Base-by-base conservation (phyloP, 2,797 vertebrate genomes). In the Oreochromis mossambicus region DNA sequence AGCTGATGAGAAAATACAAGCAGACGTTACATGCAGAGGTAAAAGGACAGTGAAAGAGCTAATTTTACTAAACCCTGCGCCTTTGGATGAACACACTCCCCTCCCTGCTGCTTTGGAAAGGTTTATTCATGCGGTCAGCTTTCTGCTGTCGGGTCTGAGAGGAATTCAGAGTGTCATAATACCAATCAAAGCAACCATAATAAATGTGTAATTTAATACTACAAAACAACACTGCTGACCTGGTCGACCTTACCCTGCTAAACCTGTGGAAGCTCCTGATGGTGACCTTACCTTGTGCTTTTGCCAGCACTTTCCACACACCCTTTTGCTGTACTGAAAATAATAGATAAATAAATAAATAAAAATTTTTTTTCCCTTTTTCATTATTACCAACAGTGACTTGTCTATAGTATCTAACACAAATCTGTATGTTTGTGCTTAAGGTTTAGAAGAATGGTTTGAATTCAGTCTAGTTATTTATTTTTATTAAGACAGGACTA, bases 1-100 rank as follows among this genome's bases (percentile, higher is more conserved):
- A 99, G 96, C 98, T 99, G 96, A 85, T 88, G 92, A 90, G 90
- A 75, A 41, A 68, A 92, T 54, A 90, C 52, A 81, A 14, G 58
- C 24, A 80, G 80, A 84, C 3, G 41, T 80, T 79, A 73, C 56
- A 79, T 54, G 63, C 73, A 81, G 19, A 68, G 5, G 55, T 79
- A 54, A 82, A 56, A 61, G 17, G 10, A 26, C 13, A 50, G 41
- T 58, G 56, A 56, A 83, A 32, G 43, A 26, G 29, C 50, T 8
- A 12, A 66, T 73, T 68, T 78, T 32, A 73, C 15, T 73, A 50
- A 75, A 50, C 70, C 3, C 6, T 8, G 3, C 1, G 0, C 9
- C 68, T 32, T 32, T 32, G 15, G 43, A 2, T 32, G 9, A 50
- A 50, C 15, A 75, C 2, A 1, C 17, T 13, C 11, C 26, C 24